Conservation (phyloP, 2,797 vertebrate species). For the Pampus argenteus region DNA sequence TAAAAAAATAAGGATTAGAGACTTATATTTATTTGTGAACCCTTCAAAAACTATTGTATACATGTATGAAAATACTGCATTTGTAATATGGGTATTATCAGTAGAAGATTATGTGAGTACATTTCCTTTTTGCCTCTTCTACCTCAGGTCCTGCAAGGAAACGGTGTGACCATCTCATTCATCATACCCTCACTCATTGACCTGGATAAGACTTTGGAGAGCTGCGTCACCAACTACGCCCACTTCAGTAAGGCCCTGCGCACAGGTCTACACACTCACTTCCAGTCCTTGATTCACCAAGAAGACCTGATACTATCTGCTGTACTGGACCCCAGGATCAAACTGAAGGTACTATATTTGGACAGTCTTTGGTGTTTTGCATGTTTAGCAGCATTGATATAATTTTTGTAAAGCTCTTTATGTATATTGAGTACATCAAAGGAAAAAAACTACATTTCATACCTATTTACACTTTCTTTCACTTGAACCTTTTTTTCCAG, state of each 20-base stretch:
- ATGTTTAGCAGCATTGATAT: background rate
- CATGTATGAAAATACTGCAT: background rate
- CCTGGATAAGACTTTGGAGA: slow-evolving; percentile 81
- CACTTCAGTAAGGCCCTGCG: slow-evolving; percentile 82
- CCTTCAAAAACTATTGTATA: background rate
- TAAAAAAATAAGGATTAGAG: background rate
- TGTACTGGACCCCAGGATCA: slow-evolving; percentile 83
- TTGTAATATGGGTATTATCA: background rate
- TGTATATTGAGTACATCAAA: background rate
- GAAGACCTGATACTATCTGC: slow-evolving; percentile 80
- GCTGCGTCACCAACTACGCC: slow-evolving; percentile 69
- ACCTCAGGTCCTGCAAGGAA: slow-evolving; percentile 77
- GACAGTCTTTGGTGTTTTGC: background rate
- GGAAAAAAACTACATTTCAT: background rate
- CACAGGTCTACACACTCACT: slow-evolving; percentile 73
- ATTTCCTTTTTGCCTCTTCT: background rate
- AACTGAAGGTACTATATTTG: slow-evolving; percentile 75
- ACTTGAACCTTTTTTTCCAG: slow-evolving; percentile 54
- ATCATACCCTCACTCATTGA: slow-evolving; percentile 80
- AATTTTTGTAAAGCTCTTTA: background rate
- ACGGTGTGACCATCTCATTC: slow-evolving; percentile 76
- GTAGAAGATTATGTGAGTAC: background rate
- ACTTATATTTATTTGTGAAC: background rate
- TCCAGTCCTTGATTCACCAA: slow-evolving; percentile 80
- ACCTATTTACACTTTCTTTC: background rate